Percentiles rank a stretch among this genome's conserved stretches.
phyloP scores from a whole-genome alignment of 2,888 invertebrate genomes.

The Nudaria mundana region DNA sequence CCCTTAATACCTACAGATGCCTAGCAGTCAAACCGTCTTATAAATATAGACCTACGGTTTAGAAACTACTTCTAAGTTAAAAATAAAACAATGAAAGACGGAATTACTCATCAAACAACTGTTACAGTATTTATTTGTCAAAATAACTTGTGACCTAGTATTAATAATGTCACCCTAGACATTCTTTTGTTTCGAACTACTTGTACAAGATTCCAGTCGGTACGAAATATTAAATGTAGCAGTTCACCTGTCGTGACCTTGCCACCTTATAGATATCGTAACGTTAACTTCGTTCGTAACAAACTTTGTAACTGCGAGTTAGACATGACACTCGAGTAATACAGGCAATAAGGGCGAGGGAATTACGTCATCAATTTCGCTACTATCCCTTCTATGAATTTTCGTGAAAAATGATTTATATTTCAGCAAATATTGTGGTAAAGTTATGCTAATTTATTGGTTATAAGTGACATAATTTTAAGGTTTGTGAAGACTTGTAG shows the following conservation, averaged over 20 bases:
- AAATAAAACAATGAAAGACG: too few relatives aligned
- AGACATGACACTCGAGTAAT: constrained; percentile 40
- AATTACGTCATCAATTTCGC: constrained; percentile 37
- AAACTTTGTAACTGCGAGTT: constrained; percentile 35
- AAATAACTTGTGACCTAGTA: constrained; percentile 20
- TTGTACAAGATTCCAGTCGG: constrained; percentile 19
- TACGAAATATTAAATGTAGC: constrained; percentile 19
- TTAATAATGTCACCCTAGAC: constrained; percentile 19
- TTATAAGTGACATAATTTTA: background rate
- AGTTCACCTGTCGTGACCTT: constrained; percentile 35
- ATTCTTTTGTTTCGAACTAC: constrained; percentile 13
- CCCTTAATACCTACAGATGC: too few relatives aligned
- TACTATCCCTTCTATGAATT: too few relatives aligned
- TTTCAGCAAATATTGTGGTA: background rate
- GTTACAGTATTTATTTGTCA: constrained; percentile 2
- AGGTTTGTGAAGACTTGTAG: too few relatives aligned
- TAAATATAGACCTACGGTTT: too few relatives aligned
- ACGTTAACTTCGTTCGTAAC: constrained; percentile 39
- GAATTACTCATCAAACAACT: background rate
- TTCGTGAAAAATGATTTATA: too few relatives aligned
- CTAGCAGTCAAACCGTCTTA: too few relatives aligned
- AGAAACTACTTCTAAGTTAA: too few relatives aligned
- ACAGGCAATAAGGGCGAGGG: constrained; percentile 27
- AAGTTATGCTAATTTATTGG: background rate
- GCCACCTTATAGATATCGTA: constrained; percentile 36